Evolutionary conservation across 2,888 invertebrate species (phyloP).

Genomic region (Incurvaria masculella): DNA sequence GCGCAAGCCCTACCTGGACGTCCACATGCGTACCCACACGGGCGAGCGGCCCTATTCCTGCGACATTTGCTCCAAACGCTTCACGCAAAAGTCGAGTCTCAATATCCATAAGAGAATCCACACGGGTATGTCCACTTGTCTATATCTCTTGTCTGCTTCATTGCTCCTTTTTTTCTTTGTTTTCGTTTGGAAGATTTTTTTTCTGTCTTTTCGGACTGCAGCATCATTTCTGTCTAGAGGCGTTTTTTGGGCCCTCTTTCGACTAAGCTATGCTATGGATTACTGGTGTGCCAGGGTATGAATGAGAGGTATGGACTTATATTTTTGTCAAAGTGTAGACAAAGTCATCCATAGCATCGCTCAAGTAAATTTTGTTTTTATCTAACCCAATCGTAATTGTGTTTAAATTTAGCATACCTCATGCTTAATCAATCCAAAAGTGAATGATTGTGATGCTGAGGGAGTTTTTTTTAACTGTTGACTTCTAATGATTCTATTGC

Average conservation of each 20-base stretch:
- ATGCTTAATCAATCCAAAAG: neutral
- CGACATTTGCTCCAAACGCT: slow-evolving; percentile 21
- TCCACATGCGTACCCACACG: slow-evolving; percentile 38
- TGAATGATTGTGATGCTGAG: neutral
- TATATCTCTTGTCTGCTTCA: neutral
- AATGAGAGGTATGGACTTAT: neutral
- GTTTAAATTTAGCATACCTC: too few relatives aligned
- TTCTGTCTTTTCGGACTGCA: too few relatives aligned
- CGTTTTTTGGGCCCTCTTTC: neutral
- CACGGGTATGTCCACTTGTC: slow-evolving; percentile 14
- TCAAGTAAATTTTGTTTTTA: neutral
- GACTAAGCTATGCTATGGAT: neutral
- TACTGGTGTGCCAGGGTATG: neutral
- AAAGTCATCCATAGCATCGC: neutral
- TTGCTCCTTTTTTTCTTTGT: neutral
- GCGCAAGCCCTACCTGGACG: slow-evolving; percentile 28
- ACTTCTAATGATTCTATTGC: neutral
- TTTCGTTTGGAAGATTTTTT: neutral
- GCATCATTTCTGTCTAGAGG: too few relatives aligned
- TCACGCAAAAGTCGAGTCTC: slow-evolving; percentile 23
- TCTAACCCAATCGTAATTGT: neutral
- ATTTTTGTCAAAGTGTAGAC: too few relatives aligned
- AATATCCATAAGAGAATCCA: slow-evolving; percentile 24
- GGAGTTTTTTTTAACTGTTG: too few relatives aligned
- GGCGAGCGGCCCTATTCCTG: slow-evolving; percentile 22